Conservation (phyloP, 2,888 invertebrate species). For the Spialia ferax region DNA sequence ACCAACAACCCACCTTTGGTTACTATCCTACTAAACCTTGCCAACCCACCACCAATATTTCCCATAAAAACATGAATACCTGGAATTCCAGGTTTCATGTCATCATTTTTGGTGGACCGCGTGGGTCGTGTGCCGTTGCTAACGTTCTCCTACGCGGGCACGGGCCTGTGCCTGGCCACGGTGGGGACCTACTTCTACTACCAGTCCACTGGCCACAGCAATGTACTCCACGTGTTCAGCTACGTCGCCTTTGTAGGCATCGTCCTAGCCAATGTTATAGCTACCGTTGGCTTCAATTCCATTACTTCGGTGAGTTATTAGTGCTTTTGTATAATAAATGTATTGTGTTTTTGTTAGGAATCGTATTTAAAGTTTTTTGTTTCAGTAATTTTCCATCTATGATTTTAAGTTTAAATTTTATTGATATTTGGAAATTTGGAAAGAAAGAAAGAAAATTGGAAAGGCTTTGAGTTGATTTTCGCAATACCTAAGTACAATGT, state of each 20-base stretch:
- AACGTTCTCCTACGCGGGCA: constrained; percentile 68
- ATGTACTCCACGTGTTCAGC: constrained; percentile 57
- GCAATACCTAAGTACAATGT: too few relatives aligned
- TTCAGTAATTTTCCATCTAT: too few relatives aligned
- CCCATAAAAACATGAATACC: too few relatives aligned
- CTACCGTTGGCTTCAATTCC: constrained; percentile 77
- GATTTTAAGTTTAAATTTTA: too few relatives aligned
- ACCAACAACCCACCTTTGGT: too few relatives aligned
- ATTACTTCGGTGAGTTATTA: constrained; percentile 60
- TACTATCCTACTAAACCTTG: too few relatives aligned
- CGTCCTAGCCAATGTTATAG: constrained; percentile 57
- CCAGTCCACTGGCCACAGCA: constrained; percentile 56
- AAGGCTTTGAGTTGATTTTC: too few relatives aligned
- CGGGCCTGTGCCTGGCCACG: constrained; percentile 52
- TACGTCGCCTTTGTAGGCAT: constrained; percentile 75
- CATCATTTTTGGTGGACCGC: constrained; percentile 65
- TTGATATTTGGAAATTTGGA: too few relatives aligned
- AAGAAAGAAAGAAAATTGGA: too few relatives aligned
- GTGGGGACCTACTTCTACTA: constrained; percentile 71
- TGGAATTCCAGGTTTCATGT: constrained; percentile 64
- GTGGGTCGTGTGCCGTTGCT: constrained; percentile 80
- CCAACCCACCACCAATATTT: too few relatives aligned
- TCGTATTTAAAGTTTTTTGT: neutral
- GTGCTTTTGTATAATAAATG: too few relatives aligned
- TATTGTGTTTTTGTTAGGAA: too few relatives aligned